These are phyloP conservation scores for Drosophila pegasa DNA, from an alignment of 2,888 invertebrate species.

Conservation along the genomic window DNA sequence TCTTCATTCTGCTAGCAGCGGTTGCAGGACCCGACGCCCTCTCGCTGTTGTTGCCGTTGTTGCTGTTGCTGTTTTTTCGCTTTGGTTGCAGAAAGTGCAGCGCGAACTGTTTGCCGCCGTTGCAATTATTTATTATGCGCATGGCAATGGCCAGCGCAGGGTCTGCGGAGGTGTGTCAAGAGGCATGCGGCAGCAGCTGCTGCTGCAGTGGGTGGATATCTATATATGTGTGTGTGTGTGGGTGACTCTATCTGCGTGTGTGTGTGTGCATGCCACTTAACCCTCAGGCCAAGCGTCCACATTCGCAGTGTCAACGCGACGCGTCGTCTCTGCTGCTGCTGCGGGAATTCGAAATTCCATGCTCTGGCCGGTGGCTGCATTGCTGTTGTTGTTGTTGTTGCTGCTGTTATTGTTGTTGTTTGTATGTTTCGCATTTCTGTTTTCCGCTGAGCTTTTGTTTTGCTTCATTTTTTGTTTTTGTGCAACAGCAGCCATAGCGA, in stretches of 20 bases:
- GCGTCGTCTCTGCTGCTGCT: slow-evolving; percentile 29
- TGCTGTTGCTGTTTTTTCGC: slow-evolving; percentile 57
- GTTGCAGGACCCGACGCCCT: slow-evolving; percentile 40
- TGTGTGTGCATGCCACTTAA: slow-evolving; percentile 67
- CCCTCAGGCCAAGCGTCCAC: slow-evolving; percentile 61
- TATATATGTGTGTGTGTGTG: slow-evolving; percentile 17
- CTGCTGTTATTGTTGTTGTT: slow-evolving; percentile 29
- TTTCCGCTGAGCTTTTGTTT: slow-evolving; percentile 50
- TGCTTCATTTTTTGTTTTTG: slow-evolving; percentile 38
- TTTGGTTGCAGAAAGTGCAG: slow-evolving; percentile 74
- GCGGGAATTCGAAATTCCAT: slow-evolving; percentile 56
- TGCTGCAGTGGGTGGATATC: slow-evolving; percentile 53
- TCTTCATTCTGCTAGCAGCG: slow-evolving; percentile 79
- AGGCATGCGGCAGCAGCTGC: slow-evolving; percentile 48
- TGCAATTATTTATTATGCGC: slow-evolving; percentile 79
- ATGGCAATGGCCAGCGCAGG: slow-evolving; percentile 58
- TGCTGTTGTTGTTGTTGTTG: slow-evolving; percentile 27
- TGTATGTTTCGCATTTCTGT: slow-evolving; percentile 30
- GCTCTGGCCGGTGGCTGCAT: slow-evolving; percentile 41
- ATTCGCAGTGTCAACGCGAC: slow-evolving; percentile 49
- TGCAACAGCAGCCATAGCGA: slow-evolving; percentile 12
- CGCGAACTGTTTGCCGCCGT: slow-evolving; percentile 77
- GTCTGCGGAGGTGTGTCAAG: slow-evolving; percentile 44
- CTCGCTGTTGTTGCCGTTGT: slow-evolving; percentile 34
- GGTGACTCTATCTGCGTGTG: slow-evolving; percentile 26